phyloP scores from a whole-genome alignment of 2,888 invertebrate species.

The Xestoiulus laeticollis region DNA sequence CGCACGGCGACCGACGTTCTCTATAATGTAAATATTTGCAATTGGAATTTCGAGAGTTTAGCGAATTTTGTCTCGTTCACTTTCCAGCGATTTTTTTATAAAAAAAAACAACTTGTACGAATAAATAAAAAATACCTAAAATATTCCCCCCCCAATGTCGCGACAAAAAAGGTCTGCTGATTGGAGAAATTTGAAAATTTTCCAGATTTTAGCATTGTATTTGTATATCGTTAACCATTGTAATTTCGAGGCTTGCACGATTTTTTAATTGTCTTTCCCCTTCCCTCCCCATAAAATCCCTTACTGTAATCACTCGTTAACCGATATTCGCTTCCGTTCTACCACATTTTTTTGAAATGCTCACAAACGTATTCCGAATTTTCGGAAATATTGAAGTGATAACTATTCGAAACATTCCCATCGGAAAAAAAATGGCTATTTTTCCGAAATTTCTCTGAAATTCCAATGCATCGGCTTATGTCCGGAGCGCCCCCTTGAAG shows the following conservation, averaged over 20 bases:
- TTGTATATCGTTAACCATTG: not conserved
- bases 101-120: conserved; percentile 27
- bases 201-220: not conserved
- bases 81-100: conserved; percentile 40
- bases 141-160: not conserved
- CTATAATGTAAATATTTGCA: conserved; percentile 24
- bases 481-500: not conserved
- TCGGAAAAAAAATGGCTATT: too few relatives aligned
- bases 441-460: not conserved
- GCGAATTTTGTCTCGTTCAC: conserved; percentile 34
- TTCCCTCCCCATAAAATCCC: not conserved
- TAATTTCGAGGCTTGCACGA: conserved; percentile 13
- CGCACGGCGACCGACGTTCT: not conserved
- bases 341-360: not conserved
- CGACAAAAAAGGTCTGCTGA: not conserved
- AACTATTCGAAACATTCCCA: conserved; percentile 16
- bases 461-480: not conserved
- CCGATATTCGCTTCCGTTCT: not conserved
- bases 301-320: not conserved
- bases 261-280: not conserved
- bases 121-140: not conserved
- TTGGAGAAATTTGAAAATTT: not conserved
- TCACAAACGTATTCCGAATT: not conserved
- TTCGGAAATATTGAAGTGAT: not conserved
- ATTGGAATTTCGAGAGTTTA: conserved; percentile 35